Conservation (phyloP, 2,888 invertebrate genomes). For the Lycocerus yunnanus region DNA sequence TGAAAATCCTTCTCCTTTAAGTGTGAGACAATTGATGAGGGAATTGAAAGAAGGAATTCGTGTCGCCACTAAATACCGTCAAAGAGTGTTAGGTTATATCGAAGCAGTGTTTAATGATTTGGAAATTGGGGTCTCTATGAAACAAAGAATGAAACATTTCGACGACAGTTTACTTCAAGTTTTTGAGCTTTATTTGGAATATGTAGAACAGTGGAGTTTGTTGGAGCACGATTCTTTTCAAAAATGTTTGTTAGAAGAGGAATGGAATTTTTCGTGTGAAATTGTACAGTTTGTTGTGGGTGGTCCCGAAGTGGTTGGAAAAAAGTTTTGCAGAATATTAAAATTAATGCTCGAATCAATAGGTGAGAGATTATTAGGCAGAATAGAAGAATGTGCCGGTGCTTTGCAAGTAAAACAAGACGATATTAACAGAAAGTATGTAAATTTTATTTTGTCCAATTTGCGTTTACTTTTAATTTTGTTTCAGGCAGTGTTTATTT, state of each 20-base stretch:
- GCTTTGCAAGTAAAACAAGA: constrained; percentile 46
- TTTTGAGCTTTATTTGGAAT: constrained; percentile 79
- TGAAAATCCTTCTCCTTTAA: constrained; percentile 81
- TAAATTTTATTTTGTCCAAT: constrained; percentile 33
- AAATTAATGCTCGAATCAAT: constrained; percentile 57
- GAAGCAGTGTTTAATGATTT: constrained; percentile 62
- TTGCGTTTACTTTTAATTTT: not conserved
- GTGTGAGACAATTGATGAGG: constrained; percentile 78
- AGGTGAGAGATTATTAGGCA: constrained; percentile 55
- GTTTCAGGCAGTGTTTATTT: constrained; percentile 60
- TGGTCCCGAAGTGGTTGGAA: constrained; percentile 74
- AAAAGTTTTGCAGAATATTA: constrained; percentile 70
- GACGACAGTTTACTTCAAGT: constrained; percentile 73
- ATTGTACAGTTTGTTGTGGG: constrained; percentile 78
- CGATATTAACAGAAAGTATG: constrained; percentile 46
- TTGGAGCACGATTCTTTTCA: constrained; percentile 68
- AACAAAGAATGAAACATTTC: constrained; percentile 69
- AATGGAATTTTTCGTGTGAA: constrained; percentile 84
- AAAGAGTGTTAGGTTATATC: constrained; percentile 73
- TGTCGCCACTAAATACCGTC: constrained; percentile 80
- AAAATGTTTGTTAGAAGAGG: constrained; percentile 81
- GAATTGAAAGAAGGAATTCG: constrained; percentile 89
- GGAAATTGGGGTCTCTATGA: constrained; percentile 57
- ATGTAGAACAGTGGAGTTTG: constrained; percentile 81
- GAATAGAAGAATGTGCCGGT: constrained; percentile 53